Evolutionary conservation across 92 coral and sea anemone species (phyloP), one percentile per base, ranked within the genome.

Genomic region (Palythoa grandiflora): DNA sequence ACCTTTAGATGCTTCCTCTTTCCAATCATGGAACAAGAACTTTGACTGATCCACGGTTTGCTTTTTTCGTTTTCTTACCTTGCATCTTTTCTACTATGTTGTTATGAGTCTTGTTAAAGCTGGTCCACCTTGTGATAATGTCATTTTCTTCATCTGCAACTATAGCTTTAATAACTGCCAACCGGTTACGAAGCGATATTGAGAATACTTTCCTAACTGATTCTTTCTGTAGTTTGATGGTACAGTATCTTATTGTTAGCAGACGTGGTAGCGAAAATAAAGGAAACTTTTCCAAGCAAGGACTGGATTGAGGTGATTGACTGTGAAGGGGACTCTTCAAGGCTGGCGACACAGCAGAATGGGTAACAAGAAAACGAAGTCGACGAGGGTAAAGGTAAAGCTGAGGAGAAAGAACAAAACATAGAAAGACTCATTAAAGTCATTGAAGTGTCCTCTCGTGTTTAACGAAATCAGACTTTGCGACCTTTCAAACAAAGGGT

Each of bases 281-380:
- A 87, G 71, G 60, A 51, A 77, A 85, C 63, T 38, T 85, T 85
- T 47, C 72, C 81, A 35, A 50, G 14, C 61, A 48, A 37, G 17
- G 71, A 85, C 44, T 87, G 77, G 84, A 15, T 87, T 44, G 83
- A 75, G 63, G 84, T 8, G 51, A 28, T 73, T 75, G 74, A 87
- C 89, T 38, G 76, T 87, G 73, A 87, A 63, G 80, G 89, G n/a
- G 75, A 20, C 37, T 75, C 75, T 68, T 75, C 84, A 28, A 65
- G 89, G 44, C 38, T 86, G 59, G 84, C 89, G 53, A 17, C 89
- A 66, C 84, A 59, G 84, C 89, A 75, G 75, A 86, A 75, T 59
- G 63, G 89, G 36, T 73, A 53, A 10, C 83, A 61, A 75, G 36
- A 40, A 16, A 74, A 72, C 73, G 74, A 74, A 17, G 75, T 35